Evolutionary conservation across 2,113 vertebrate species (phyloP), one percentile per base, ranked within the genome.

Genomic region (Brienomyrus longianalis): DNA sequence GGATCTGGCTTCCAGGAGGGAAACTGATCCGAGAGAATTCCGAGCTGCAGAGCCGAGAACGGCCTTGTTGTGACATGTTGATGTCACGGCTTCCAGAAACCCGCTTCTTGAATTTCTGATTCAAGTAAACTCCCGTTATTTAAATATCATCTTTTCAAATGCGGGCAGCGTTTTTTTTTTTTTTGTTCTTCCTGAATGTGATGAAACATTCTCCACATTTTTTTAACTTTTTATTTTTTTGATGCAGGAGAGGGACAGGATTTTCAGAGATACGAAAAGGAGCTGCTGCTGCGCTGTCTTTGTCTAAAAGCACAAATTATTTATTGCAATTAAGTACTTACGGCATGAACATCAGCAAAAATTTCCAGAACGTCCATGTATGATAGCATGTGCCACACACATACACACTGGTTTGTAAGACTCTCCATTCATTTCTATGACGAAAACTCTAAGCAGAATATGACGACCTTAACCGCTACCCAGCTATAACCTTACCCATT

Each of bases 41-140:
- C 91, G 85, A 85, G 83, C 83, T 93, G 87, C 85, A 91, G 92
- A 89, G 92, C 52, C 35, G 90, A 89, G 91, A 90, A 66, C 87
- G 91, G 88, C 88, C 51, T 66, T 54, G 87, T 92, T 91, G 91
- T 92, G 91, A 92, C 92, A 93, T 93, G 91, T 92, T 91, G 90
- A 95, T 95, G 93, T 96, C 93, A 94, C 95, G 95, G 95, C 94
- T 96, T 95, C 94, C 94, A 93, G 92, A 94, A 92, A 94, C 92
- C 92, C 90, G 93, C 94, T 92, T 95, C 95, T 96, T 93, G 90
- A 92, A 92, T 96, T 95, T 96, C 95, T 90, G 90, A 93, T 94
- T 92, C 90, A 92, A 93, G 92, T 59, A 93, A 93, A 93, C 90
- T 89, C 90, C 92, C 17, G 35, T 43, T 80, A 80, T 80, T 80